These are phyloP conservation scores for Gobio gobio DNA, from an alignment of 2,113 vertebrate genomes.

Conservation along the genomic window DNA sequence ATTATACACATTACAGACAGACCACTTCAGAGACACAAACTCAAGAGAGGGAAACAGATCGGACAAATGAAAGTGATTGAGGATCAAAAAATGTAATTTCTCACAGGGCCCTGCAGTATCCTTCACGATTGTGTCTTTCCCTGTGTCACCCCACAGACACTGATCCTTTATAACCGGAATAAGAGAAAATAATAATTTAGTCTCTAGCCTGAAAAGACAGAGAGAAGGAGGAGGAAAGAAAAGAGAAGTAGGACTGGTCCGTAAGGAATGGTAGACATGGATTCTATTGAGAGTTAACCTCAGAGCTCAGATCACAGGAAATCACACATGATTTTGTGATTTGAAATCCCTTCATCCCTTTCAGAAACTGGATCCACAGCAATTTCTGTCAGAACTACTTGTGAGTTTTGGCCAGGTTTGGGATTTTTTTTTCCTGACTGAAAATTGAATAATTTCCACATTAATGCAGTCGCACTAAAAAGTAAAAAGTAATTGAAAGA, in stretches of 20 bases:
- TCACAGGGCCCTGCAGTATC: neutral
- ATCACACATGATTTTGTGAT: neutral
- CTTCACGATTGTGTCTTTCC: slow-evolving; percentile 1
- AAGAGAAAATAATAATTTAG: neutral
- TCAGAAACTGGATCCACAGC: neutral
- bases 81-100: neutral
- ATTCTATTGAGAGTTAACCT: neutral
- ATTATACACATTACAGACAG: neutral
- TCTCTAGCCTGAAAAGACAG: neutral
- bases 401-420: neutral
- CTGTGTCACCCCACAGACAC: neutral
- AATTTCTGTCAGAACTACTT: neutral
- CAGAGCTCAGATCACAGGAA: neutral
- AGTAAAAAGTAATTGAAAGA: too few species aligned
- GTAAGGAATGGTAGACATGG: neutral
- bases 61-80: neutral
- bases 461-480: too few species aligned
- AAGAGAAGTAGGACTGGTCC: slow-evolving; percentile 11
- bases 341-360: neutral
- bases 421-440: neutral
- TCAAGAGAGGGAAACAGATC: neutral
- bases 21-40: neutral
- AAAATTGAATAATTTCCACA: neutral
- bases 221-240: neutral
- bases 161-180: neutral